phyloP scores from a whole-genome alignment of 2,797 vertebrate genomes.

The Leptatherina wallacei region DNA sequence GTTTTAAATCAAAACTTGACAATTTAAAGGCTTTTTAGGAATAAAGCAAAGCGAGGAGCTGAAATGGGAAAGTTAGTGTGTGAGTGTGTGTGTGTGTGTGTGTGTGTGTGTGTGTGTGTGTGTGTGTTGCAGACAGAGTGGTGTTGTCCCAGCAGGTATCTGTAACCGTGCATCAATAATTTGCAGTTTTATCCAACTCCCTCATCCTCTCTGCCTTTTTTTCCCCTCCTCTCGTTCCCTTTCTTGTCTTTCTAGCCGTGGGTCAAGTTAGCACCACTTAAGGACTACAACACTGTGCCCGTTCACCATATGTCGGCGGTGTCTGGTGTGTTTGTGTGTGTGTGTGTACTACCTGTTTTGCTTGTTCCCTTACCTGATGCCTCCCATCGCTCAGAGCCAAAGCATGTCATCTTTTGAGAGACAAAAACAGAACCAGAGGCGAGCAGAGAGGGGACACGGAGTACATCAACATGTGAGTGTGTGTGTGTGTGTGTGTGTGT shows the following conservation, averaged over 20 bases:
- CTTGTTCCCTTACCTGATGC: conserved; percentile 77
- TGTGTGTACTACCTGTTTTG: conserved; percentile 64
- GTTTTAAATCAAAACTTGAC: conserved; percentile 64
- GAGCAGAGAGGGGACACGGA: conserved; percentile 76
- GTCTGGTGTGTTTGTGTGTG: conserved; percentile 31
- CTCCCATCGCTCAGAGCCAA: conserved; percentile 79
- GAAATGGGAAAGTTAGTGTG: conserved; percentile 18
- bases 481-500: conserved; percentile 53
- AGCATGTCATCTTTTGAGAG: conserved; percentile 82
- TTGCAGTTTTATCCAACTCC: conserved; percentile 61
- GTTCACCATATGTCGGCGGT: conserved; percentile 74
- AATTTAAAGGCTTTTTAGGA: conserved; percentile 57
- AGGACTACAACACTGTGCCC: conserved; percentile 75
- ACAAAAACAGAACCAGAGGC: conserved; percentile 78
- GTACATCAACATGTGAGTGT: conserved; percentile 54
- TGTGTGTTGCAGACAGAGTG: conserved; percentile 5
- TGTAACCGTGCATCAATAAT: conserved; percentile 71
- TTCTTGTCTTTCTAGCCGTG: conserved; percentile 71
- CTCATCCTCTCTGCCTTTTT: conserved; percentile 43
- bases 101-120: conserved; percentile 14
- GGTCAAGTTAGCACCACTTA: conserved; percentile 83
- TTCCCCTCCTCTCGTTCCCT: conserved; percentile 34
- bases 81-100: conserved; percentile 18
- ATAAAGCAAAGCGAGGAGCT: conserved; percentile 42
- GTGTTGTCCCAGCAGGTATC: conserved; percentile 67